Evolutionary conservation across 2,888 invertebrate species (phyloP), one percentile per base, ranked within the genome.

Genomic region (Cryptocephalus moraei): DNA sequence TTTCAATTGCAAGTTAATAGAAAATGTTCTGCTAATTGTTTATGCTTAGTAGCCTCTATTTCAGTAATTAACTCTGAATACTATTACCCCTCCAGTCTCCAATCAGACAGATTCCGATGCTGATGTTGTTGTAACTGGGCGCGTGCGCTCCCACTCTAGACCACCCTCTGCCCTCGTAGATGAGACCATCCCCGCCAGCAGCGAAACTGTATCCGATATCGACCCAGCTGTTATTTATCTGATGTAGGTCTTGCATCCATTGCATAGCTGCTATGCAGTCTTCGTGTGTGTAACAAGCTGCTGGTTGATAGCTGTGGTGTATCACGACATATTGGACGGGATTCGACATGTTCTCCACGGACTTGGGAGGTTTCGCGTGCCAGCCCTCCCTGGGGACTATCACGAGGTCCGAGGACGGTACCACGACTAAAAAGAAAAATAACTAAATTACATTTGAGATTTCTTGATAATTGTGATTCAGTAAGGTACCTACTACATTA

Each of bases 141-240:
- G 86, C 81, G 65, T 89, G 88, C 0, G 86, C 84, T 1, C 86
- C 87, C 0, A 79, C 68, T 1, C 70, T 67, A 44, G 76, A 73
- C 80, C 86, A 88, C 0, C 86, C 85, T 3, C 86, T 74, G 1
- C 84, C 86, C 53, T 78, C 78, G 66, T 85, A 87, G 6, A 77
- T 82, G 10, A 74, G 72, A 1, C 84, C 84, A 57, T 87, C 86
- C 14, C 84, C 80, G 3, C 87, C 86, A 32, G 86, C 76, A 39
- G 77, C 79, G 65, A 86, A 88, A 63, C 81, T 85, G 62, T 66
- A 77, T 32, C 85, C 86, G 60, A 86, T 82, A 62, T 86, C 85
- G 46, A 77, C 79, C 84, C 84, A 86, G 0, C 71, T 75, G 41
- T 72, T 72, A 49, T 71, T 65, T 47, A 73, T 44, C 59, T 76